A percentile compares a stretch with the other conserved stretches of the same genome.
phyloP scores from a whole-genome alignment of 2,113 vertebrate species.

The Conger conger region DNA sequence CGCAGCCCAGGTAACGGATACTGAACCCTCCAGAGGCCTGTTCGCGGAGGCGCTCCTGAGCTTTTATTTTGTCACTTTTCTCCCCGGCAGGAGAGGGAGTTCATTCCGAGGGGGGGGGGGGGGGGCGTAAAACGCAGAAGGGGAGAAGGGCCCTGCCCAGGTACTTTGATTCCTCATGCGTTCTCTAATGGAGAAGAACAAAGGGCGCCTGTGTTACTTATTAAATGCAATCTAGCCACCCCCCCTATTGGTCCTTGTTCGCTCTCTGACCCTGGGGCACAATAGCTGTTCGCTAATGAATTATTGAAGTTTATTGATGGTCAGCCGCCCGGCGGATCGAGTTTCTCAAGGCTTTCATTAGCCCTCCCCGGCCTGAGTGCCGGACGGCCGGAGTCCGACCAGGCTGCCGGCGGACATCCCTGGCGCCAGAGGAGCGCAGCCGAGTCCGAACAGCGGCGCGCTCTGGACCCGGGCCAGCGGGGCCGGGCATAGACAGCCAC shows the following conservation, averaged over 20 bases:
- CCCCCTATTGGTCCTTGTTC: slow-evolving; percentile 53
- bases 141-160: background rate
- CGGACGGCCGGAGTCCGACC: slow-evolving; percentile 53
- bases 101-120: background rate
- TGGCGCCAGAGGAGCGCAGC: slow-evolving; percentile 46
- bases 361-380: slow-evolving; percentile 55
- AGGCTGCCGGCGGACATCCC: slow-evolving; percentile 54
- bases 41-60: background rate
- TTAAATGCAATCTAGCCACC: slow-evolving; percentile 65
- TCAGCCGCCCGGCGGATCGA: slow-evolving; percentile 68
- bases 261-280: slow-evolving; percentile 73
- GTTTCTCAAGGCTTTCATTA: slow-evolving; percentile 68
- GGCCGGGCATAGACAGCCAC: no score
- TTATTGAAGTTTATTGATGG: slow-evolving; percentile 85
- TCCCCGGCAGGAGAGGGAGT: background rate
- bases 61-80: slow-evolving; percentile 27
- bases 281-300: slow-evolving; percentile 84
- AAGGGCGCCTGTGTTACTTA: slow-evolving; percentile 63
- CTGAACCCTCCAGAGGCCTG: slow-evolving; percentile 2
- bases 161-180: slow-evolving; percentile 41
- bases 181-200: slow-evolving; percentile 53
- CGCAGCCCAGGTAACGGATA: slow-evolving; percentile 28
- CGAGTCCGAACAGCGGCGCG: background rate
- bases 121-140: background rate
- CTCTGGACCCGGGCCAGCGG: no score